Conservation (phyloP, 1,140 invertebrate genomes). For the Pseudobourletiella spinata region DNA sequence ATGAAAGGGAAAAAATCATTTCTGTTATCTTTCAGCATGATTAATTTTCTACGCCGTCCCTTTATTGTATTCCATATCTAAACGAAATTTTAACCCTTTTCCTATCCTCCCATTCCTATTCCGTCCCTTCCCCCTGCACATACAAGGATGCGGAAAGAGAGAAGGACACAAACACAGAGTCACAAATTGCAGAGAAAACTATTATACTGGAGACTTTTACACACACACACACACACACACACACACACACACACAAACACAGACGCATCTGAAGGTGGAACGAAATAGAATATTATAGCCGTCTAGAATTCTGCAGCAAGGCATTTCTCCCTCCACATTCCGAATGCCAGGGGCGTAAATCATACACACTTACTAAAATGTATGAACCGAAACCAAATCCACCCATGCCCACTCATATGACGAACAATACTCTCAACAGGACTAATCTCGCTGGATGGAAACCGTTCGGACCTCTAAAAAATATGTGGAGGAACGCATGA, state of each 20-base stretch:
- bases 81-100: constrained; percentile 10
- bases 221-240: background rate
- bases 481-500: no score
- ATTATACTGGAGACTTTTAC: background rate
- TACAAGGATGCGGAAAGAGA: background rate
- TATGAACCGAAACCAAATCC: no score
- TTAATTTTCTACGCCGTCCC: constrained; percentile 25
- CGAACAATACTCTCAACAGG: no score
- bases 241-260: background rate
- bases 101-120: background rate
- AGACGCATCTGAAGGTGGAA: background rate
- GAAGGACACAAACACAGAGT: background rate
- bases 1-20: constrained; percentile 26
- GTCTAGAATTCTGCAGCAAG: no score
- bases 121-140: background rate
- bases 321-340: no score
- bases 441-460: no score
- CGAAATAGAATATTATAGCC: no score
- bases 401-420: no score
- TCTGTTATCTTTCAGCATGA: constrained; percentile 32
- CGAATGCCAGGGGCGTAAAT: no score
- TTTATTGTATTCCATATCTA: constrained; percentile 31
- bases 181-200: background rate
- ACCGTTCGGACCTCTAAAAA: no score
- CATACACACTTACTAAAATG: no score